Percentiles rank a stretch among this genome's conserved stretches.
phyloP scores from a whole-genome alignment of 1,140 invertebrate genomes.

The Neuroterus valhalla region DNA sequence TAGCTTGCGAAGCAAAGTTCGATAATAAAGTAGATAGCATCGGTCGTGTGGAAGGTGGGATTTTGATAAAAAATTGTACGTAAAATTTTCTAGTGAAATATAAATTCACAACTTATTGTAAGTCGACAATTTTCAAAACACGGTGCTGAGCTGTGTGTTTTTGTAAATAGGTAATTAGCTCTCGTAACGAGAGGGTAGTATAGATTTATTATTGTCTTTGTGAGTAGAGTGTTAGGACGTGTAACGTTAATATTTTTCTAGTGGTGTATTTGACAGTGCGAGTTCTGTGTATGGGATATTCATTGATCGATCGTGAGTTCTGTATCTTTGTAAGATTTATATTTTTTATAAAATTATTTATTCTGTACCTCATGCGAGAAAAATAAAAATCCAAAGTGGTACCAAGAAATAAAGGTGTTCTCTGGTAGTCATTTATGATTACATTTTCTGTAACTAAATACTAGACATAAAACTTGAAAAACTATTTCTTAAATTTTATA shows the following conservation, averaged over 20 bases:
- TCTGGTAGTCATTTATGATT: not conserved
- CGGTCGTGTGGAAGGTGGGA: too few species aligned
- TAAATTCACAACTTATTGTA: not conserved
- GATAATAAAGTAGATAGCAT: too few species aligned
- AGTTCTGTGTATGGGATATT: conserved; percentile 23
- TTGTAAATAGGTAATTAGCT: conserved; percentile 15
- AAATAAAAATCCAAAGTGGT: conserved; percentile 44
- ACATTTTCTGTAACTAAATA: too few species aligned
- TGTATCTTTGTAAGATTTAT: conserved; percentile 23
- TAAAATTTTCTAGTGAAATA: not conserved
- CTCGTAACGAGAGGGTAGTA: not conserved
- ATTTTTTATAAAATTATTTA: conserved; percentile 46
- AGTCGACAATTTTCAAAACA: not conserved
- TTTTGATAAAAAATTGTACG: not conserved
- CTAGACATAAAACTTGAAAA: too few species aligned
- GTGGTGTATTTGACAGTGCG: conserved; percentile 7
- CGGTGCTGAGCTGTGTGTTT: not conserved
- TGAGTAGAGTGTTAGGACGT: not conserved
- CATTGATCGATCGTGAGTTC: conserved; percentile 7
- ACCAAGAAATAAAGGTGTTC: conserved; percentile 18
- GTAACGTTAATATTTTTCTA: not conserved
- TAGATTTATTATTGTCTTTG: not conserved
- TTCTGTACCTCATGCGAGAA: conserved; percentile 43
- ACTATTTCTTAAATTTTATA: too few species aligned
- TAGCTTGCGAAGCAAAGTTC: too few species aligned